Evolutionary conservation across 2,888 invertebrate species (phyloP).

Genomic region (Tetranychus piercei): DNA sequence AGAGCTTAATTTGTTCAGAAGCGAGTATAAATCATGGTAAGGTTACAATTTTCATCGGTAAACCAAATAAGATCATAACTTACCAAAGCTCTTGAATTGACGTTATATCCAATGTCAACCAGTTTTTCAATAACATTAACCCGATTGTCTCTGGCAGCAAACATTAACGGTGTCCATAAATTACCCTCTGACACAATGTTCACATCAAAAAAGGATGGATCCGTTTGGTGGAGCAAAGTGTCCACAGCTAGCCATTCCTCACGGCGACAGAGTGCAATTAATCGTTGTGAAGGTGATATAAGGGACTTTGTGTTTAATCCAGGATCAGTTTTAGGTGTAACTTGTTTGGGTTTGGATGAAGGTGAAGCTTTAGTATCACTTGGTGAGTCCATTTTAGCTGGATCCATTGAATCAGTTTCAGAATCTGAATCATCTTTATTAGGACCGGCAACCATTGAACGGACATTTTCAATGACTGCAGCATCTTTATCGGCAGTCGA

Average conservation of each 20-base stretch:
- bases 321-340: not conserved
- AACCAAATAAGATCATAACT: slow-evolving; percentile 35
- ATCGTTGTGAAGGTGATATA: not conserved
- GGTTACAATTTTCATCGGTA: too few relatives aligned
- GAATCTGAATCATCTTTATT: not conserved
- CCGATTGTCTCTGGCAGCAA: slow-evolving; percentile 83
- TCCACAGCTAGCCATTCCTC: slow-evolving; percentile 27
- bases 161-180: slow-evolving; percentile 76
- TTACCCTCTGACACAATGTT: slow-evolving; percentile 31
- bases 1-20: not conserved
- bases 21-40: too few relatives aligned
- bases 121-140: slow-evolving; percentile 73
- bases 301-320: not conserved
- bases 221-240: slow-evolving; percentile 15
- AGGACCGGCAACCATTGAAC: not conserved
- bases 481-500: too few relatives aligned
- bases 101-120: slow-evolving; percentile 76
- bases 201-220: slow-evolving; percentile 10
- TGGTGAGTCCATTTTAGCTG: not conserved
- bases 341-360: not conserved
- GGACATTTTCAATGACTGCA: not conserved
- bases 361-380: not conserved
- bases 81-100: slow-evolving; percentile 76
- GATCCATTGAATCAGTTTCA: slow-evolving; percentile 1
- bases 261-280: slow-evolving; percentile 20